Base-by-base conservation (phyloP, 2,888 invertebrate genomes). In the Pandemis heparana region DNA sequence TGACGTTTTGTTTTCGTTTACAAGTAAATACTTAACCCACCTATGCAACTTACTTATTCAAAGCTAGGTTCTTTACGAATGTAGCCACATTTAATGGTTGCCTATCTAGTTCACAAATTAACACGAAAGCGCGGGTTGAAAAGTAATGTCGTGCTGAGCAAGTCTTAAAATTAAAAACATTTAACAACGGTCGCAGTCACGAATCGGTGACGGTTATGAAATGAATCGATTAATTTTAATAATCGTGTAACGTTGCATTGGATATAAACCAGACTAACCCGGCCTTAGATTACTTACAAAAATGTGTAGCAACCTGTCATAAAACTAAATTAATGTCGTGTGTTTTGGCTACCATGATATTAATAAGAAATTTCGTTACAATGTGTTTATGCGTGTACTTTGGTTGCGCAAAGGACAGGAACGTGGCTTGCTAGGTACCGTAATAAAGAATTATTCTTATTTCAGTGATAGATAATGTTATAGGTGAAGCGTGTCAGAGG, bases 391-490 rank as follows among this genome's bases (percentile, higher is more conserved):
- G 73, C 53, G 66, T 75, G 62, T 70, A 70, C 67, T 18, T 12
- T 72, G 18, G 77, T 81, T 82, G 77, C 76, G 75, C 77, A 81
- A 81, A 77, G 76, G 75, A 77, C 77, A 78, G 81, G 79, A 82
- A 81, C 77, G 77, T 77, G 74, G 75, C 77, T 81, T 78, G 81
- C 84, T 83, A 82, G 76, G 77, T 74, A 81, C 75, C 81, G 84
- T 83, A 80, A 82, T 81, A 80, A 78, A 81, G 83, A 83, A 85
- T 86, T 82, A 85, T 87, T 83, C 78, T 85, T 80, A 84, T 87
- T 87, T 82, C 73, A 78, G 82, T 82, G 64, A 73, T 70, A 70
- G 79, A 83, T 86, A 88, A 88, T 86, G 82, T 81, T 78, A 77
- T 71, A 76, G 75, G 75, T 74, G 77, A 77, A 77, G 75, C 80